Percentiles rank a stretch among this genome's conserved stretches.
phyloP scores from a whole-genome alignment of 2,797 vertebrate genomes.

The Coracias cyanogaster region DNA sequence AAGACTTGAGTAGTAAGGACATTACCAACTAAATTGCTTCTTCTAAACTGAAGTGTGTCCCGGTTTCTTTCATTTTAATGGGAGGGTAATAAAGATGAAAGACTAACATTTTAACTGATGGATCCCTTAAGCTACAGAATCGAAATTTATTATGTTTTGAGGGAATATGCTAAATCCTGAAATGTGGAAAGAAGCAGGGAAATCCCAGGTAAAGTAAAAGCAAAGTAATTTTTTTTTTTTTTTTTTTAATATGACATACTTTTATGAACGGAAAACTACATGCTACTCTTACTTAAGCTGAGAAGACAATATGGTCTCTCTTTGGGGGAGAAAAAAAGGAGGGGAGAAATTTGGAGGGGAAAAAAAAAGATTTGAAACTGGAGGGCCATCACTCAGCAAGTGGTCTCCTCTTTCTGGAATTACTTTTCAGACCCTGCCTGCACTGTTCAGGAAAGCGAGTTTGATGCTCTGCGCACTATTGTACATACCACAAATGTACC shows the following conservation, averaged over 20 bases:
- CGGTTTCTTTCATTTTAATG: slow-evolving; percentile 85
- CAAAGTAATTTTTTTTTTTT: slow-evolving; percentile 6
- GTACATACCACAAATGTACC: slow-evolving; percentile 35
- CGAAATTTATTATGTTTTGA: slow-evolving; percentile 81
- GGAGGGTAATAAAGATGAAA: slow-evolving; percentile 86
- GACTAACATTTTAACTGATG: slow-evolving; percentile 83
- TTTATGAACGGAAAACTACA: slow-evolving; percentile 34
- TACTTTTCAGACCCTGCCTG: slow-evolving; percentile 28
- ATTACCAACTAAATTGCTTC: slow-evolving; percentile 81
- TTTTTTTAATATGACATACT: not conserved
- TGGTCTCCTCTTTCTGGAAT: slow-evolving; percentile 10
- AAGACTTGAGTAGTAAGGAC: slow-evolving; percentile 78
- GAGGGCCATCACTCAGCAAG: slow-evolving; percentile 32
- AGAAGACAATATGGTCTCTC: slow-evolving; percentile 28
- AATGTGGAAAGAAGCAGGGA: slow-evolving; percentile 65
- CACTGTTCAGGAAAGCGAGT: slow-evolving; percentile 42
- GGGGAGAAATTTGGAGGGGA: not conserved
- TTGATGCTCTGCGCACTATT: not conserved
- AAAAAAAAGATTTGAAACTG: slow-evolving; percentile 56
- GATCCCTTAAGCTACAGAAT: slow-evolving; percentile 82
- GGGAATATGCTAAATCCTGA: slow-evolving; percentile 74
- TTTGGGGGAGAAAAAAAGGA: not conserved
- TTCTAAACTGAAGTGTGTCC: slow-evolving; percentile 80
- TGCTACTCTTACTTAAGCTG: slow-evolving; percentile 52
- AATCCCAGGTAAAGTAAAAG: slow-evolving; percentile 75